phyloP scores from a whole-genome alignment of 2,113 vertebrate genomes.

The Cryptotis parvus region DNA sequence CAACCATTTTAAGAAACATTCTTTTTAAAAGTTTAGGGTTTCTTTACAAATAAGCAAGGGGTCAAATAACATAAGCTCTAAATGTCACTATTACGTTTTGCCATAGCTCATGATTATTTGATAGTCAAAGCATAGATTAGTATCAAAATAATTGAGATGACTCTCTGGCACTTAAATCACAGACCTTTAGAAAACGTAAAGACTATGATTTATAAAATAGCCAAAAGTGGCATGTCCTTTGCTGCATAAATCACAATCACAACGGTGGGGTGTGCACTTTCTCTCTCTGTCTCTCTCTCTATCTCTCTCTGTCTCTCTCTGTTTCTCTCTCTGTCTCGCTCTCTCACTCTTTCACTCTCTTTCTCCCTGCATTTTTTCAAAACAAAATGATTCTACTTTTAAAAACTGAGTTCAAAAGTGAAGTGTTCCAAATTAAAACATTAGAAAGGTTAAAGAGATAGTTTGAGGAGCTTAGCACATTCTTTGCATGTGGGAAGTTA shows the following conservation, averaged over 20 bases:
- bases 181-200: conserved; percentile 1
- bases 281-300: too few species aligned
- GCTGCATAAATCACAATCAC: too few species aligned
- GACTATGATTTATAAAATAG: background rate
- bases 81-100: background rate
- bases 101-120: background rate
- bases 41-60: conserved; percentile 45
- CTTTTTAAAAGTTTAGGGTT: background rate
- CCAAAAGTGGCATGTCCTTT: background rate
- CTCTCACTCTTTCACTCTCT: too few species aligned
- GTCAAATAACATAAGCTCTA: background rate
- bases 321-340: too few species aligned
- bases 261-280: too few species aligned
- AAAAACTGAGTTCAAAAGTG: too few species aligned
- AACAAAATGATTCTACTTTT: too few species aligned
- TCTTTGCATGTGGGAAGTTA: too few species aligned
- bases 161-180: background rate
- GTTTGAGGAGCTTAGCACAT: too few species aligned
- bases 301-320: too few species aligned
- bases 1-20: background rate
- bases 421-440: background rate
- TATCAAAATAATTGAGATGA: conserved; percentile 3
- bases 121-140: background rate
- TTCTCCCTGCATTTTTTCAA: too few species aligned
- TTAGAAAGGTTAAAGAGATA: too few species aligned